These are phyloP conservation scores for Pterophyllum scalare DNA, from an alignment of 2,113 vertebrate species.

Conservation along the genomic window DNA sequence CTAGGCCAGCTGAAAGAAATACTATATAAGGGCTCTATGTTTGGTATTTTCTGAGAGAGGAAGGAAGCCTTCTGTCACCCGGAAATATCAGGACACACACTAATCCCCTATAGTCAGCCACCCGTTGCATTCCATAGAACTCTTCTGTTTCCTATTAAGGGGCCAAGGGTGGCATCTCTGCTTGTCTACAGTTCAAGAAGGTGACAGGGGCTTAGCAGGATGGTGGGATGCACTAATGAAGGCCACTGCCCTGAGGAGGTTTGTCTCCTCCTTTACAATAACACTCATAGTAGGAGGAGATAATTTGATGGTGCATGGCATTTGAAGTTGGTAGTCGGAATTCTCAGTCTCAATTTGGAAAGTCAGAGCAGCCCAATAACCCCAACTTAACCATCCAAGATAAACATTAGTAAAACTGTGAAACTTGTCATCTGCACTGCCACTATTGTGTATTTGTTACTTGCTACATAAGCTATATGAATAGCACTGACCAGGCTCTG, in stretches of 20 bases:
- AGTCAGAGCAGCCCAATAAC: neutral
- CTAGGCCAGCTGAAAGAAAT: slow-evolving; percentile 32
- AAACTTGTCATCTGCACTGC: neutral
- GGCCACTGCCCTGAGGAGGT: neutral
- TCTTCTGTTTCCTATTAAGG: slow-evolving; percentile 78
- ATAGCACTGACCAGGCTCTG: neutral
- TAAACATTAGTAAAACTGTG: neutral
- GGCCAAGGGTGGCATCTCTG: slow-evolving; percentile 30
- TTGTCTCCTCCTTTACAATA: neutral
- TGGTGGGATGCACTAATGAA: slow-evolving; percentile 19
- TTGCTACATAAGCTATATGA: neutral
- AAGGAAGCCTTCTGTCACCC: slow-evolving; percentile 44
- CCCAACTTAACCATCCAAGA: neutral
- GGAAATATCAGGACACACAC: slow-evolving; percentile 51
- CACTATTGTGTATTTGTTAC: neutral
- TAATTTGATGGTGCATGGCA: neutral
- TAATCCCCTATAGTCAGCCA: slow-evolving; percentile 73
- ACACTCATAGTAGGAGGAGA: neutral
- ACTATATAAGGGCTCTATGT: slow-evolving; percentile 66
- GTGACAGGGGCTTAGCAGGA: slow-evolving; percentile 31
- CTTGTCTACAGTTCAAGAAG: slow-evolving; percentile 31
- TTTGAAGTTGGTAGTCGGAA: neutral
- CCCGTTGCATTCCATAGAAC: slow-evolving; percentile 60
- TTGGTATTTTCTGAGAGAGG: slow-evolving; percentile 11
- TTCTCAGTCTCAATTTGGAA: neutral